Evolutionary conservation across 2,113 vertebrate genomes (phyloP).

Genomic region (Ammodytes dubius): DNA sequence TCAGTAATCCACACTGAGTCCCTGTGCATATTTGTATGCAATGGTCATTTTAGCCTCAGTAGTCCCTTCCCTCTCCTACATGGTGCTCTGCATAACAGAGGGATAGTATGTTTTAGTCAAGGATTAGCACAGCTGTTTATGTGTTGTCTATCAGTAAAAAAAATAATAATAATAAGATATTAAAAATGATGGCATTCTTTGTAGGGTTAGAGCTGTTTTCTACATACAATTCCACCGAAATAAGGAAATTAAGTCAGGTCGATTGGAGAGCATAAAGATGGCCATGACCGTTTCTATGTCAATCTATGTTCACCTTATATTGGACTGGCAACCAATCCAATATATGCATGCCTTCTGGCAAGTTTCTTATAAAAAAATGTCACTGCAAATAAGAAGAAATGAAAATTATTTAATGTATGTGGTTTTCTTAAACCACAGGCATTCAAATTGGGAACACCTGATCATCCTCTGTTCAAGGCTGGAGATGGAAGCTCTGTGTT

Average conservation of each 20-base stretch:
- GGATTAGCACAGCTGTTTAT: conserved; percentile 29
- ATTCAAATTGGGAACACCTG: conserved; percentile 3
- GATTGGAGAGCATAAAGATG: conserved; percentile 25
- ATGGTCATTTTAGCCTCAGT: conserved; percentile 20
- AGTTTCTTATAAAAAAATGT: not conserved
- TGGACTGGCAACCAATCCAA: conserved; percentile 17
- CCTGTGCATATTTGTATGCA: conserved; percentile 1
- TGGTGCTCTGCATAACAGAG: conserved; percentile 11
- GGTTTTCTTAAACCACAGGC: not conserved
- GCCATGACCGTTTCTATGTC: conserved; percentile 8
- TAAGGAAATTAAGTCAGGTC: conserved; percentile 27
- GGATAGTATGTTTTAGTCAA: conserved; percentile 36
- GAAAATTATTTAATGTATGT: not conserved
- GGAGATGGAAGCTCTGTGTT: conserved; percentile 33
- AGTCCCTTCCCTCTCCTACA: conserved; percentile 9
- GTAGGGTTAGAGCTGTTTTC: conserved; percentile 17
- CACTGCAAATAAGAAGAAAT: not conserved
- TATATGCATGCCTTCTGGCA: not conserved
- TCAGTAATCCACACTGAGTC: not conserved
- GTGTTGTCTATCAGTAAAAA: conserved; percentile 25
- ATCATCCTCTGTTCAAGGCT: conserved; percentile 6
- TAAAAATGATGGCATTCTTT: not conserved
- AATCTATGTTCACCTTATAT: conserved; percentile 24
- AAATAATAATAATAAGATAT: too few relatives aligned
- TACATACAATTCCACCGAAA: conserved; percentile 31